phyloP scores from a whole-genome alignment of 2,113 vertebrate genomes.

The Bubo blakistoni region DNA sequence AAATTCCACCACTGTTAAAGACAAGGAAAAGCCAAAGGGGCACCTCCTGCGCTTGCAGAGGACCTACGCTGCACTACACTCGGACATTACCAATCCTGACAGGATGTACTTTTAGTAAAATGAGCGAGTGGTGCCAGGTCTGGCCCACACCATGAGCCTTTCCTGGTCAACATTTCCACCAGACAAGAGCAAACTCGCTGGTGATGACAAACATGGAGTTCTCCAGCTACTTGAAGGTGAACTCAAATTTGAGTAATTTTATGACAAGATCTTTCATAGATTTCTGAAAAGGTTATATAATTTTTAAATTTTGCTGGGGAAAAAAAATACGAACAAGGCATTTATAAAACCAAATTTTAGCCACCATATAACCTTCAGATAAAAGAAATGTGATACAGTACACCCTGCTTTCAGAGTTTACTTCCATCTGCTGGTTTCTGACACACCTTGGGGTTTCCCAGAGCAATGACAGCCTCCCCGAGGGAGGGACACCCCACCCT shows the following conservation, averaged over 20 bases:
- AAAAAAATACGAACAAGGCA: neutral
- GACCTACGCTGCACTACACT: rapidly evolving
- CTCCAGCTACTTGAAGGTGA: neutral
- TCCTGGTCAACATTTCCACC: neutral
- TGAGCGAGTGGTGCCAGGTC: neutral
- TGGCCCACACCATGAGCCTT: neutral
- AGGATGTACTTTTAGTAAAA: neutral
- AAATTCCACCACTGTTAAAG: neutral
- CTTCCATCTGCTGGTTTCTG: neutral
- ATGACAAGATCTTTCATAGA: neutral
- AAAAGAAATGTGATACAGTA: neutral
- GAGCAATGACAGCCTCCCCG: rapidly evolving
- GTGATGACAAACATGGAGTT: neutral
- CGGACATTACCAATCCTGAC: neutral
- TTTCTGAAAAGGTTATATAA: neutral
- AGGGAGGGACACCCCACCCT: neutral
- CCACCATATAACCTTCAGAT: neutral
- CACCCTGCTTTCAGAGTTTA: neutral
- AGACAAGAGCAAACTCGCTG: neutral
- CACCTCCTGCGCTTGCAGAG: neutral
- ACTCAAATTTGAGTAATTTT: neutral
- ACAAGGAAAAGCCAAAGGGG: neutral
- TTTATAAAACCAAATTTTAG: neutral
- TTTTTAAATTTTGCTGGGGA: neutral
- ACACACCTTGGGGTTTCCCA: neutral